These are phyloP conservation scores for Thymelicus lineola DNA, from an alignment of 2,888 invertebrate genomes.

Conservation along the genomic window DNA sequence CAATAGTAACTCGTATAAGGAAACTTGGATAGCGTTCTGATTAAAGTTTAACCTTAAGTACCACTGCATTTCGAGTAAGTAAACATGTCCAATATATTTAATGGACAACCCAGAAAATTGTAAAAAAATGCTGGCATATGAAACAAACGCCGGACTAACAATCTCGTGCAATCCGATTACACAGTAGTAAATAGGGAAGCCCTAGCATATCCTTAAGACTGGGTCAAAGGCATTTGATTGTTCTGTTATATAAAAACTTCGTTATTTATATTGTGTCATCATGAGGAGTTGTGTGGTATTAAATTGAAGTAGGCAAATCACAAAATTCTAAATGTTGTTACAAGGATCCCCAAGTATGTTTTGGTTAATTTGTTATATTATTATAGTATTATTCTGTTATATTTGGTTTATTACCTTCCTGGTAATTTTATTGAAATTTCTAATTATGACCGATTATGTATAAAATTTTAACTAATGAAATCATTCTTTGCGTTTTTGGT, in stretches of 20 bases:
- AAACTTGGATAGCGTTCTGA: not conserved
- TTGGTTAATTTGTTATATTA: too few relatives aligned
- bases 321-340: too few relatives aligned
- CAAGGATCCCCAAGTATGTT: too few relatives aligned
- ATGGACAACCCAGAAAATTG: not conserved
- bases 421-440: too few relatives aligned
- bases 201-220: conserved; percentile 53
- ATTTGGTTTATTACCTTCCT: too few relatives aligned
- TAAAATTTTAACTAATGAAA: too few relatives aligned
- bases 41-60: not conserved
- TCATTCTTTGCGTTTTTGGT: too few relatives aligned
- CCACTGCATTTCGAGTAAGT: too few relatives aligned
- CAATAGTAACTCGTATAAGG: not conserved
- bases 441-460: too few relatives aligned
- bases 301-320: not conserved
- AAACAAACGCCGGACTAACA: conserved; percentile 42
- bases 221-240: conserved; percentile 62
- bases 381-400: too few relatives aligned
- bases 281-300: not conserved
- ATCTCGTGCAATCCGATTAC: conserved; percentile 67
- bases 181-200: conserved; percentile 57
- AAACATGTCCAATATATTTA: not conserved
- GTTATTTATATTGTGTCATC: conserved; percentile 9
- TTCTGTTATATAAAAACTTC: conserved; percentile 45
- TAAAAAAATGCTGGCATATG: conserved; percentile 1